Evolutionary conservation across 1,140 invertebrate genomes (phyloP).

Genomic region (Ips typographus): DNA sequence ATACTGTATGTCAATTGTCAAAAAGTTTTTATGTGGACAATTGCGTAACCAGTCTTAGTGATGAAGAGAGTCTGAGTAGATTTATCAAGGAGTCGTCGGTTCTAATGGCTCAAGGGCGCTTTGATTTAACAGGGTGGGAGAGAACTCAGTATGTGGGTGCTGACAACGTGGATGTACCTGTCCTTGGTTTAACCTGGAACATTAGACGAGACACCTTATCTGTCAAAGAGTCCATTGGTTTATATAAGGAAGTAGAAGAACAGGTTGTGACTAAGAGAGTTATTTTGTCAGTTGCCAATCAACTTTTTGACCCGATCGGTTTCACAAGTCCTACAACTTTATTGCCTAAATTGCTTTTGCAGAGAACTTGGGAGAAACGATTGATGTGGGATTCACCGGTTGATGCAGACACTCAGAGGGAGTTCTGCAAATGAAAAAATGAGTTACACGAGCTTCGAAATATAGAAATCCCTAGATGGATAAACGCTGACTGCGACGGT

Average conservation of each 20-base stretch:
- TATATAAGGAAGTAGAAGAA: too few species aligned
- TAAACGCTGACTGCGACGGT: conserved; percentile 29
- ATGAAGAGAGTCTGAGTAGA: neutral
- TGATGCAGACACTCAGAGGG: conserved; percentile 6
- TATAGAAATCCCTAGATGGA: too few species aligned
- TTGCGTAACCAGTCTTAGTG: conserved; percentile 28
- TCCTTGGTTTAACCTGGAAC: conserved; percentile 27
- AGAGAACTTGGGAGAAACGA: conserved; percentile 22
- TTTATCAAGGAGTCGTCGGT: conserved; percentile 25
- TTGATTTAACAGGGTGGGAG: conserved; percentile 36
- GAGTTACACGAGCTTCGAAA: conserved; percentile 20
- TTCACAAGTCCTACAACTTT: neutral
- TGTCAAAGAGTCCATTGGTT: neutral
- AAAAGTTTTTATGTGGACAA: conserved; percentile 38
- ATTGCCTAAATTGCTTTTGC: conserved; percentile 14
- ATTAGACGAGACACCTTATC: conserved; percentile 3
- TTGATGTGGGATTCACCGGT: conserved; percentile 24
- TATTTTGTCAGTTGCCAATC: conserved; percentile 20
- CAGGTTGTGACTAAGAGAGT: conserved; percentile 6
- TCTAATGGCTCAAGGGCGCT: conserved; percentile 24
- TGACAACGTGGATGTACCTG: neutral
- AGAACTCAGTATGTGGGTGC: neutral
- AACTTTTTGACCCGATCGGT: conserved; percentile 13
- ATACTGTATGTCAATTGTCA: conserved; percentile 18
- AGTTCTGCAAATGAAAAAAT: conserved; percentile 26